phyloP scores from a whole-genome alignment of 2,113 vertebrate species.

The Lethenteron reissneri region DNA sequence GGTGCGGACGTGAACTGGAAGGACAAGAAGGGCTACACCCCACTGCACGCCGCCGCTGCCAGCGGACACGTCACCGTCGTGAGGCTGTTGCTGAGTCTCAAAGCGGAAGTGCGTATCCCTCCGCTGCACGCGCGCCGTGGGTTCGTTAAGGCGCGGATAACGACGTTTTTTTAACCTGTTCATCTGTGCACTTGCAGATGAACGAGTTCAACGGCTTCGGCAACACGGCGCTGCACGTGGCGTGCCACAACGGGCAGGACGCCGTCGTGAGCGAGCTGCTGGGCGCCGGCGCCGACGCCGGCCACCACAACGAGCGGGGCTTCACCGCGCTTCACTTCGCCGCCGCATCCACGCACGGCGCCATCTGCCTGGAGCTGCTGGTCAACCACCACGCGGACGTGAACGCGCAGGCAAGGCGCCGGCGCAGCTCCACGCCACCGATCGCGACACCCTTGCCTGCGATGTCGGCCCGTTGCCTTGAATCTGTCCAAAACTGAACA shows the following conservation, averaged over 20 bases:
- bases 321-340: conserved; percentile 74
- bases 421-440: no score
- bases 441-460: no score
- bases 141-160: no score
- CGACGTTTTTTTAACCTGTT: no score
- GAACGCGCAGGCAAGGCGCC: conserved; percentile 43
- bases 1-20: conserved; percentile 51
- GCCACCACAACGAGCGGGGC: conserved; percentile 53
- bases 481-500: no score
- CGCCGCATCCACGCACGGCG: conserved; percentile 67
- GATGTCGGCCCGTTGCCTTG: no score
- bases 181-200: conserved; percentile 22
- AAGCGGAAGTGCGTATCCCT: conserved; percentile 39
- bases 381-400: conserved; percentile 80
- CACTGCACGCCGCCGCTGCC: conserved; percentile 65
- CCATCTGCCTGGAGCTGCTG: conserved; percentile 65
- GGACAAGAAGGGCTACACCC: conserved; percentile 65
- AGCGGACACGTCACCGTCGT: conserved; percentile 57
- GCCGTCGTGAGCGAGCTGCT: conserved; percentile 65
- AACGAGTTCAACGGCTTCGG: conserved; percentile 63
- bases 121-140: no score
- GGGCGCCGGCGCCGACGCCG: conserved; percentile 65
- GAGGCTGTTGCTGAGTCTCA: conserved; percentile 49
- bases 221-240: conserved; percentile 85
- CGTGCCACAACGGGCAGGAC: conserved; percentile 71